These are phyloP conservation scores for Fregata magnificens DNA, from an alignment of 2,113 vertebrate species.

Conservation along the genomic window DNA sequence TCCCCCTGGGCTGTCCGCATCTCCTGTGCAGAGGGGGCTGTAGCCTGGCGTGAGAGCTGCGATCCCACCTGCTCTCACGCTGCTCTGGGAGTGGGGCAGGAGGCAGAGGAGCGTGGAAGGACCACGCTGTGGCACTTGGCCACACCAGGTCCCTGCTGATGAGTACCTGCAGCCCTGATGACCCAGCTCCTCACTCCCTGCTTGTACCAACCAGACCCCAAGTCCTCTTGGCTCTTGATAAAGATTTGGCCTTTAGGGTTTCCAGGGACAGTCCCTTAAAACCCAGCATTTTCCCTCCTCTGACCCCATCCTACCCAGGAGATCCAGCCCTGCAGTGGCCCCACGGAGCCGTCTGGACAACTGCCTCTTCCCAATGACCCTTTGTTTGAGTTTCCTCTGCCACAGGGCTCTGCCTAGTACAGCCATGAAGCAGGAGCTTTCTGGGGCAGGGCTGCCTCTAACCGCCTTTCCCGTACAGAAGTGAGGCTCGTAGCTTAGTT, in stretches of 20 bases:
- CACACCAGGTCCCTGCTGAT: not conserved
- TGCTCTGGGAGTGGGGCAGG: not conserved
- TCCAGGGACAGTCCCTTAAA: not conserved
- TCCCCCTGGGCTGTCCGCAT: not conserved
- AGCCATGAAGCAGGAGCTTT: not conserved
- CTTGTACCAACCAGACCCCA: not conserved
- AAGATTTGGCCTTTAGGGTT: not conserved
- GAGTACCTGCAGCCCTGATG: not conserved
- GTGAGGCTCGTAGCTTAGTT: not conserved
- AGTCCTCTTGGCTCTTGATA: not conserved
- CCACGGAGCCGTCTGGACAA: accelerated
- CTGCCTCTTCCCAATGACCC: not conserved
- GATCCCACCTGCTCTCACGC: accelerated
- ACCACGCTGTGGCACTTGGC: accelerated
- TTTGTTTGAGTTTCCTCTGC: not conserved
- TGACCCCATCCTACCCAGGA: not conserved
- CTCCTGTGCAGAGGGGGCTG: not conserved
- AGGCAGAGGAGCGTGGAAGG: accelerated
- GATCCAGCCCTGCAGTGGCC: not conserved
- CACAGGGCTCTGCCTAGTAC: not conserved
- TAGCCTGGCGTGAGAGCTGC: accelerated
- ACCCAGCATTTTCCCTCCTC: not conserved
- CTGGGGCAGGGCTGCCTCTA: not conserved
- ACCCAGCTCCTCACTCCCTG: accelerated
- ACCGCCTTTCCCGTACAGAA: not conserved